Percentiles rank a stretch among this genome's conserved stretches.
Evolutionary conservation across 2,888 invertebrate genomes (phyloP).

Genomic region (Lycia hirtaria): DNA sequence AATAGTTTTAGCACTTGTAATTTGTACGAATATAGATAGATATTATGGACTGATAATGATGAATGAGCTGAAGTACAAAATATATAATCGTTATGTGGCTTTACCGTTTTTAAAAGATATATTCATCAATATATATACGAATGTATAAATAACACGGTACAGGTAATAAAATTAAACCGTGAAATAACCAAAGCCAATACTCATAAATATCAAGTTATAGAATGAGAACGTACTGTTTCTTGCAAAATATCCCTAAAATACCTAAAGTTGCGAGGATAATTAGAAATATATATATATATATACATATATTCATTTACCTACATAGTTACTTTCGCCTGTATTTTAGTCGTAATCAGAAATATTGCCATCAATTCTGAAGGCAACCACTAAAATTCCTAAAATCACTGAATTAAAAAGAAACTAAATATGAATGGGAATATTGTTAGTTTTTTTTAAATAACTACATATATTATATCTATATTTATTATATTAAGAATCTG

Average conservation of each 20-base stretch:
- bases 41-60: conserved; percentile 20
- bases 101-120: not conserved
- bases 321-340: not conserved
- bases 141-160: conserved; percentile 28
- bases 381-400: not conserved
- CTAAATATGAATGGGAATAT: too few relatives aligned
- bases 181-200: conserved; percentile 74
- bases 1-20: conserved; percentile 18
- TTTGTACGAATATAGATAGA: not conserved
- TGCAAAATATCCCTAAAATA: conserved; percentile 25
- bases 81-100: conserved; percentile 4
- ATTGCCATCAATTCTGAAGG: not conserved
- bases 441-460: too few relatives aligned
- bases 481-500: too few relatives aligned
- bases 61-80: conserved; percentile 32
- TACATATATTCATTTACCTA: not conserved
- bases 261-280: not conserved
- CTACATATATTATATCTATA: too few relatives aligned
- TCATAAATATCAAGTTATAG: conserved; percentile 61
- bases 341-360: not conserved
- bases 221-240: conserved; percentile 45
- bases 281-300: not conserved
- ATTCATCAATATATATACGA: conserved; percentile 5
- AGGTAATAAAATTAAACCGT: conserved; percentile 71
- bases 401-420: too few relatives aligned